These are phyloP conservation scores for Girardia tigrina DNA, from an alignment of 2,888 invertebrate species.

Conservation along the genomic window DNA sequence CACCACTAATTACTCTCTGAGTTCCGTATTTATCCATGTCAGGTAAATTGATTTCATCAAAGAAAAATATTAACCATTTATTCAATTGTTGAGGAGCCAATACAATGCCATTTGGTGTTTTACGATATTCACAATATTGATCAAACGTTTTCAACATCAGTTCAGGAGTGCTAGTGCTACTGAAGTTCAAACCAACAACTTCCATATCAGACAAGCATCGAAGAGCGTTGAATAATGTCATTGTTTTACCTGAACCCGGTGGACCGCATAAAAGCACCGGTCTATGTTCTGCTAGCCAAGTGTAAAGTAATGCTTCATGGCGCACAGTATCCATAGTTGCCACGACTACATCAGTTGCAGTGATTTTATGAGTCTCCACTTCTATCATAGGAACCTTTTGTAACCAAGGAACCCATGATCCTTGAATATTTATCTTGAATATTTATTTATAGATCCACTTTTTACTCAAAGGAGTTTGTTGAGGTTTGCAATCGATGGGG, in stretches of 20 bases:
- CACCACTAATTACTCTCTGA: slow-evolving; percentile 94
- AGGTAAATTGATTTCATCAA: slow-evolving; percentile 98
- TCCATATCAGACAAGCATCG: slow-evolving; percentile 96
- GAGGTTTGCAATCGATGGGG: too few species aligned
- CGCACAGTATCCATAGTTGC: slow-evolving; percentile 95
- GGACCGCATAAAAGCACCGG: slow-evolving; percentile 92
- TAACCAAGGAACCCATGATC: slow-evolving; percentile 95
- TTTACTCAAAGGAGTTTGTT: too few species aligned
- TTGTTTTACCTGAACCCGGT: slow-evolving; percentile 63
- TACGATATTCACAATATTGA: slow-evolving; percentile 96
- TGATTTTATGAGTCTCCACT: slow-evolving; percentile 96
- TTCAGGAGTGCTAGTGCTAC: slow-evolving; percentile 95
- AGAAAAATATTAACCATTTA: slow-evolving; percentile 95
- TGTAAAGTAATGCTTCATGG: slow-evolving; percentile 87
- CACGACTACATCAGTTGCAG: slow-evolving; percentile 91
- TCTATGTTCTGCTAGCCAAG: slow-evolving; percentile 97
- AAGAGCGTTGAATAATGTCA: slow-evolving; percentile 95
- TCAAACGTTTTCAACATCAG: slow-evolving; percentile 91
- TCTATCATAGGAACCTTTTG: slow-evolving; percentile 95
- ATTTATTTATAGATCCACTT: too few species aligned
- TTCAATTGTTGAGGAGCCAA: slow-evolving; percentile 81
- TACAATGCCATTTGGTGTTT: slow-evolving; percentile 92
- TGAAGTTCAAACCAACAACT: slow-evolving; percentile 89
- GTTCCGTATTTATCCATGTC: slow-evolving; percentile 92
- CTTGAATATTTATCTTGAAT: slow-evolving; percentile 75